phyloP scores from a whole-genome alignment of 30 jellyfish, hydroid and myxozoan species.

The Catostylus mosaicus region DNA sequence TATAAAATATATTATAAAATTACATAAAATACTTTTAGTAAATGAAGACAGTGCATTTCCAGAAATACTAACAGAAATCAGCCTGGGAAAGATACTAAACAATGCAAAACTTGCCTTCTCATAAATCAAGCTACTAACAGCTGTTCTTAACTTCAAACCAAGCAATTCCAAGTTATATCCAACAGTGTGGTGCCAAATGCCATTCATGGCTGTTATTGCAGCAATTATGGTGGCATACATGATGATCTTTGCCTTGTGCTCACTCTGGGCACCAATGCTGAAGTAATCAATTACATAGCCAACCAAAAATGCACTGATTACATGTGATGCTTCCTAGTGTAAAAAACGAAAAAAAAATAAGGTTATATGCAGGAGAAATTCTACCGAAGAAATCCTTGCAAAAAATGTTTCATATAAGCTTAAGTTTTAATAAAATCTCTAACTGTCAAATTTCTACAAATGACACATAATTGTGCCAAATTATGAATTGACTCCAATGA shows the following conservation, averaged over 20 bases:
- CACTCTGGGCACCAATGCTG: background rate
- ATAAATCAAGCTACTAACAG: constrained; percentile 51
- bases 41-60: background rate
- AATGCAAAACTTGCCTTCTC: no score
- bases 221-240: constrained; percentile 37
- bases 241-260: background rate
- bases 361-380: no score
- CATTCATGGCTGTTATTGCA: background rate
- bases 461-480: no score
- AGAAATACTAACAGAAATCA: background rate
- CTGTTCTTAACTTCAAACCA: constrained; percentile 60
- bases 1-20: no score
- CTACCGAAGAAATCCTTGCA: background rate
- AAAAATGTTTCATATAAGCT: no score
- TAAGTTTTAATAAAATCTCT: no score
- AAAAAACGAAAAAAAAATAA: background rate
- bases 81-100: no score
- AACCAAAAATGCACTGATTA: constrained; percentile 29
- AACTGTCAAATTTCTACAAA: no score
- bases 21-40: no score
- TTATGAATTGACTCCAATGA: background rate
- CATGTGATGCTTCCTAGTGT: constrained; percentile 35
- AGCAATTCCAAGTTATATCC: constrained; percentile 23
- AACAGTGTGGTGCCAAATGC: constrained; percentile 35
- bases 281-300: constrained; percentile 42